These are phyloP conservation scores for Ptilorrhoa leucosticta DNA, from an alignment of 2,113 vertebrate species.

Conservation along the genomic window DNA sequence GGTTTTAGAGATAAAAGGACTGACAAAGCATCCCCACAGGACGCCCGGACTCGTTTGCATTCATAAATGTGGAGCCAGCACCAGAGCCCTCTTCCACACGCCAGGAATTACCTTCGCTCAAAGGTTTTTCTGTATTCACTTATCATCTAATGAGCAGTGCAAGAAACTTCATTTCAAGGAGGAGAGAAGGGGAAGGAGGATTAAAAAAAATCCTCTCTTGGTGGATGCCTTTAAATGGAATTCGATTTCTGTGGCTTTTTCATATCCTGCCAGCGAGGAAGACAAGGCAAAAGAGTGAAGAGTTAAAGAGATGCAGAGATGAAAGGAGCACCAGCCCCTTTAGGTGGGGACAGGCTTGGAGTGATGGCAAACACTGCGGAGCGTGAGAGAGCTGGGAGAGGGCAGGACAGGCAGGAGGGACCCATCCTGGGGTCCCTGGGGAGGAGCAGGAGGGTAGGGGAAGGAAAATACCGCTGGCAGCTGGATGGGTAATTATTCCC, in stretches of 20 bases:
- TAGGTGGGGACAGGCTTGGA: neutral
- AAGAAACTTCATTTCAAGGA: constrained; percentile 64
- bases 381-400: neutral
- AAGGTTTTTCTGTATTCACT: constrained; percentile 58
- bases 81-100: constrained; percentile 24
- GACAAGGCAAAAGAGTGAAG: neutral
- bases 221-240: constrained; percentile 29
- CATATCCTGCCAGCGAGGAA: neutral
- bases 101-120: constrained; percentile 66
- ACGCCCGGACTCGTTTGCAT: constrained; percentile 56
- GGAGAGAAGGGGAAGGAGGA: constrained; percentile 24
- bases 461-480: neutral
- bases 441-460: neutral
- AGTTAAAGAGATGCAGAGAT: neutral
- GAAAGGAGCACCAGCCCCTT: neutral
- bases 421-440: neutral
- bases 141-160: constrained; percentile 66
- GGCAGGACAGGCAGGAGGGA: neutral
- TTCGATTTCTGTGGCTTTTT: constrained; percentile 33
- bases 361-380: neutral
- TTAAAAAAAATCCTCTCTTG: constrained; percentile 20
- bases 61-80: constrained; percentile 52
- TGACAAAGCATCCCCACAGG: constrained; percentile 66
- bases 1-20: constrained; percentile 67
- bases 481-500: neutral